Percentiles rank a stretch among this genome's conserved stretches.
Evolutionary conservation across 2,888 invertebrate species (phyloP).

Genomic region (Drosophila mimica): DNA sequence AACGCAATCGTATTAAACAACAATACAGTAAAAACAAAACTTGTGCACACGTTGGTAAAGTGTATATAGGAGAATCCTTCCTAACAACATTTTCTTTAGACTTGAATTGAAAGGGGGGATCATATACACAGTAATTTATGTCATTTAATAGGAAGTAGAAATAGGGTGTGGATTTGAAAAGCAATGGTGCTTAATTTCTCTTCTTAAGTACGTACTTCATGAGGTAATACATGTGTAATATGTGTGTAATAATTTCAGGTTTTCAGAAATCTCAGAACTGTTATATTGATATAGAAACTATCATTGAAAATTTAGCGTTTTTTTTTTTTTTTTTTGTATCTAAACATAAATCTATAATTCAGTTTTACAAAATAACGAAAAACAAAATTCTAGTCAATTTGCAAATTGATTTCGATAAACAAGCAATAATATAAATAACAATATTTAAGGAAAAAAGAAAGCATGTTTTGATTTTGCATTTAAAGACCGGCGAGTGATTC

Average conservation of each 20-base stretch:
- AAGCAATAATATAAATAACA: constrained; percentile 41
- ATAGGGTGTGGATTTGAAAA: constrained; percentile 28
- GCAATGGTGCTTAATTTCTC: constrained; percentile 40
- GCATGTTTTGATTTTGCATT: constrained; percentile 17
- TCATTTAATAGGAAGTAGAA: constrained; percentile 35
- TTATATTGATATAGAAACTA: constrained; percentile 7
- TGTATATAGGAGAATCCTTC: constrained; percentile 21
- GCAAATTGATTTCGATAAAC: constrained; percentile 16
- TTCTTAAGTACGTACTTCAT: constrained; percentile 63
- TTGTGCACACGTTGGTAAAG: constrained; percentile 46
- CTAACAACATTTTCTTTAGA: constrained; percentile 26
- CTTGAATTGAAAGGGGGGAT: constrained; percentile 20
- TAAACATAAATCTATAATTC: constrained; percentile 19
- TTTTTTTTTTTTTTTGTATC: constrained; percentile 5
- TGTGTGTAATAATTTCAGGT: constrained; percentile 30
- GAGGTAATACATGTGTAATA: constrained; percentile 62
- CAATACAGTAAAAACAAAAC: constrained; percentile 35
- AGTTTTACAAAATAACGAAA: constrained; percentile 27
- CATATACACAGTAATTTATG: constrained; percentile 25
- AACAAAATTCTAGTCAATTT: constrained; percentile 32
- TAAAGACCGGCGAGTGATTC: constrained; percentile 35
- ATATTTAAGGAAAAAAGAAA: constrained; percentile 42
- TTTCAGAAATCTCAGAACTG: constrained; percentile 16
- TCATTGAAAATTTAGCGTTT: constrained; percentile 7
- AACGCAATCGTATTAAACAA: constrained; percentile 43